These are phyloP conservation scores for Heliconius sara DNA, from an alignment of 2,888 invertebrate genomes.

Conservation along the genomic window DNA sequence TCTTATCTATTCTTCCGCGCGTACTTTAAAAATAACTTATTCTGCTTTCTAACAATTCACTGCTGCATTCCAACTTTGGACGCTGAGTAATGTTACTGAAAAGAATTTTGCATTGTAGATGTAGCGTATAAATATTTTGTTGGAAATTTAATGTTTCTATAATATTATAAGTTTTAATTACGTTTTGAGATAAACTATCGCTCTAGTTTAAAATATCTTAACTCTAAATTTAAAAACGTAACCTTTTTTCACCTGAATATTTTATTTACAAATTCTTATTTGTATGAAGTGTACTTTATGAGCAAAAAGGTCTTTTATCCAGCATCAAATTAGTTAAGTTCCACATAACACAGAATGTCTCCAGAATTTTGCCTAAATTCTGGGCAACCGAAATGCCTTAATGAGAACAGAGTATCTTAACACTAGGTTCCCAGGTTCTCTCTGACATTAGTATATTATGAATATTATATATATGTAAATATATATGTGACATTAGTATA, in stretches of 20 bases:
- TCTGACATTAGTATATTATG: too few relatives aligned
- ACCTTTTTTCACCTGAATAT: neutral
- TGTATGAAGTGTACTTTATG: neutral
- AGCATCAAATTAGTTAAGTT: too few relatives aligned
- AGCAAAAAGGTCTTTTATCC: too few relatives aligned
- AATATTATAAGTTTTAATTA: neutral
- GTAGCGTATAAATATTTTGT: neutral
- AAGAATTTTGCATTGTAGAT: constrained; percentile 14
- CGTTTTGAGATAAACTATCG: neutral
- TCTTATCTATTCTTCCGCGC: neutral
- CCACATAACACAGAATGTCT: too few relatives aligned
- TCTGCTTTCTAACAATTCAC: constrained; percentile 30
- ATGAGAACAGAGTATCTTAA: too few relatives aligned
- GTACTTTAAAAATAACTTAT: constrained; percentile 28
- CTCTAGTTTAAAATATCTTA: neutral
- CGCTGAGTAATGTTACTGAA: constrained; percentile 16
- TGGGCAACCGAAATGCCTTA: too few relatives aligned
- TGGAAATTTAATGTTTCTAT: constrained; percentile 3
- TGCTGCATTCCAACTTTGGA: constrained; percentile 29
- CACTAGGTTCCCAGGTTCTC: too few relatives aligned
- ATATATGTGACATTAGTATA: too few relatives aligned
- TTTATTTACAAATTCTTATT: neutral
- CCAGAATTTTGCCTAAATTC: too few relatives aligned
- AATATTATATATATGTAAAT: too few relatives aligned
- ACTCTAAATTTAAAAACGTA: neutral